Conservation (phyloP, 2,797 vertebrate species). For the Brachyalestes nurse region DNA sequence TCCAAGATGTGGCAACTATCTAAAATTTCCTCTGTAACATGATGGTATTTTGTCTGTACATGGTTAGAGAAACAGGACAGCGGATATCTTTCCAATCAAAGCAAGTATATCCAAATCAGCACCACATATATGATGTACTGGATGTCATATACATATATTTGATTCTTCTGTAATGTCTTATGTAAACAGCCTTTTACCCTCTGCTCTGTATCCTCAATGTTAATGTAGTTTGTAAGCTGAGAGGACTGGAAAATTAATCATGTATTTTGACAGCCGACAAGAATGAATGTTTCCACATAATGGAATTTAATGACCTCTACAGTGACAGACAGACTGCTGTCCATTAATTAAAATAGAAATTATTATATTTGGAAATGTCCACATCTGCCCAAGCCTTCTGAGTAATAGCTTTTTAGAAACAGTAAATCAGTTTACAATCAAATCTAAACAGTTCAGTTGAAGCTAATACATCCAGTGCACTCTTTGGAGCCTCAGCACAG, state of each 20-base stretch:
- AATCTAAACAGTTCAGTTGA: conserved; percentile 25
- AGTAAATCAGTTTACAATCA: conserved; percentile 30
- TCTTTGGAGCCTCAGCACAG: conserved; percentile 19
- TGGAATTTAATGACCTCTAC: conserved; percentile 35
- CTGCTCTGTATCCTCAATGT: conserved; percentile 68
- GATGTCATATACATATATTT: conserved; percentile 70
- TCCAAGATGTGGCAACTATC: conserved; percentile 26
- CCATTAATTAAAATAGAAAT: conserved; percentile 34
- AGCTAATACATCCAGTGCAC: conserved; percentile 17
- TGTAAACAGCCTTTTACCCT: conserved; percentile 72
- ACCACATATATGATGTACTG: conserved; percentile 67
- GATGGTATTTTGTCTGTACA: conserved; percentile 62
- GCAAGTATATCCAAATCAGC: conserved; percentile 67
- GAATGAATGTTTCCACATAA: conserved; percentile 44
- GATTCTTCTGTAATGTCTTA: conserved; percentile 70
- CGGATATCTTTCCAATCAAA: conserved; percentile 68
- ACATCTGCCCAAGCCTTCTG: background rate
- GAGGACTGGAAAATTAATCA: conserved; percentile 65
- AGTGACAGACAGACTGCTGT: conserved; percentile 30
- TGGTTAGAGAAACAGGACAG: conserved; percentile 69
- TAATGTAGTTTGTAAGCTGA: conserved; percentile 73
- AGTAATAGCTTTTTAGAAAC: conserved; percentile 7
- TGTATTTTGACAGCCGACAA: conserved; percentile 62
- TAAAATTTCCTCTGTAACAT: conserved; percentile 64
- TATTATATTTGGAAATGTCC: conserved; percentile 18